A percentile compares a stretch with the other conserved stretches of the same genome.
These are phyloP conservation scores for Gonatopus flavifemur DNA, from an alignment of 1,140 invertebrate species.

Conservation along the genomic window DNA sequence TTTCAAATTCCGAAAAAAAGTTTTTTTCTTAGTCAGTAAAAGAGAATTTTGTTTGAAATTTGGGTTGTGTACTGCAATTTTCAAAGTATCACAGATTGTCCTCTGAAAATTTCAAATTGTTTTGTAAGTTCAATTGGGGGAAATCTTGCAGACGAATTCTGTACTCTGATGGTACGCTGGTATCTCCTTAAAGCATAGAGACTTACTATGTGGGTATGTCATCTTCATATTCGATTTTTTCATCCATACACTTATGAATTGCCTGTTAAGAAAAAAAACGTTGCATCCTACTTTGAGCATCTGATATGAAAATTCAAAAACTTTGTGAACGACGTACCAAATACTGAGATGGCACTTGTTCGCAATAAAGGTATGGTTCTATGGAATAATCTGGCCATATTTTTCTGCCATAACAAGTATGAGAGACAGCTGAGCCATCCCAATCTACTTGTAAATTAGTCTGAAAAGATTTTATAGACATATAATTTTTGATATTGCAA, in stretches of 20 bases:
- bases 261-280: conserved; percentile 58
- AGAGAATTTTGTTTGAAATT: background rate
- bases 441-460: conserved; percentile 71
- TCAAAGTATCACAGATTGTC: no score
- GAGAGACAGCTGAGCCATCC: conserved; percentile 65
- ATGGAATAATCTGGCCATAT: conserved; percentile 54
- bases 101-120: no score
- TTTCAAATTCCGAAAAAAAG: no score
- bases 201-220: conserved; percentile 61
- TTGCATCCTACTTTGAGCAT: background rate
- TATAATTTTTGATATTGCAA: background rate
- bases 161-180: no score
- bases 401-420: conserved; percentile 66
- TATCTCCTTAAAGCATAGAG: no score
- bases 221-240: conserved; percentile 66
- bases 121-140: no score
- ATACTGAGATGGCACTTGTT: conserved; percentile 65
- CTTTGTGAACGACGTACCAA: conserved; percentile 48
- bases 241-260: conserved; percentile 70
- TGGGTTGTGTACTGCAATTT: no score
- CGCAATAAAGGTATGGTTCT: conserved; percentile 60
- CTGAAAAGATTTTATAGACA: conserved; percentile 55
- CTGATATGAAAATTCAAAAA: conserved; percentile 14
- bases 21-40: background rate
- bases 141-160: no score